Percentiles rank a stretch among this genome's conserved stretches.
Conservation (phyloP, 2,888 invertebrate genomes). For the Teleogryllus oceanicus region DNA sequence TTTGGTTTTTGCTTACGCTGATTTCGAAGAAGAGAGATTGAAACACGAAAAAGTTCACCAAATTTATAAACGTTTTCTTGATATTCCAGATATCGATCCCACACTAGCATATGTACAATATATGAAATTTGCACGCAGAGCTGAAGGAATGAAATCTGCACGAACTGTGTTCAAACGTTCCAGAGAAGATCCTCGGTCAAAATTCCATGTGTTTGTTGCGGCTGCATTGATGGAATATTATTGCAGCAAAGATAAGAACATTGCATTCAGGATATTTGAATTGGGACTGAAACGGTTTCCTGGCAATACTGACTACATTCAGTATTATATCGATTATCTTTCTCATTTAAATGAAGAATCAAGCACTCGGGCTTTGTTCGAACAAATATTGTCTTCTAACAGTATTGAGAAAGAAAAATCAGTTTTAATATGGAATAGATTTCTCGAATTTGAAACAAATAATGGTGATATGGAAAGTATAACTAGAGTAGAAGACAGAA, state of each 20-base stretch:
- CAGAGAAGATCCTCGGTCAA: conserved; percentile 77
- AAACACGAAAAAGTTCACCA: conserved; percentile 95
- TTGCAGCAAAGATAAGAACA: conserved; percentile 95
- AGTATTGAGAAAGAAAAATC: conserved; percentile 88
- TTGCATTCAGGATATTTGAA: conserved; percentile 95
- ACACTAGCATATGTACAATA: conserved; percentile 97
- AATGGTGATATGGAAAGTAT: conserved; percentile 97
- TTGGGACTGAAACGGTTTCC: conserved; percentile 95
- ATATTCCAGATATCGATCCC: conserved; percentile 88
- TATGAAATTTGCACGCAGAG: conserved; percentile 96
- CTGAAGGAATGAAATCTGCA: conserved; percentile 97
- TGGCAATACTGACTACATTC: conserved; percentile 89
- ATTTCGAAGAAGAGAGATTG: conserved; percentile 95
- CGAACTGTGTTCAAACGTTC: conserved; percentile 92
- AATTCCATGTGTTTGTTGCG: conserved; percentile 92
- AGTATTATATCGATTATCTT: conserved; percentile 94
- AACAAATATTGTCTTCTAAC: conserved; percentile 90
- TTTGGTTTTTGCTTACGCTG: conserved; percentile 96
- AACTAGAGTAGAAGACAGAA: conserved; percentile 91
- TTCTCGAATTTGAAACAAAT: conserved; percentile 96
- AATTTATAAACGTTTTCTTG: conserved; percentile 89
- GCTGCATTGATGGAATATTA: conserved; percentile 99
- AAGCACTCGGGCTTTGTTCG: conserved; percentile 98
- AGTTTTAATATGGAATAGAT: conserved; percentile 94
- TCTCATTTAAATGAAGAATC: conserved; percentile 99